Evolutionary conservation across 2,113 vertebrate species (phyloP).

Genomic region (Lathamus discolor): DNA sequence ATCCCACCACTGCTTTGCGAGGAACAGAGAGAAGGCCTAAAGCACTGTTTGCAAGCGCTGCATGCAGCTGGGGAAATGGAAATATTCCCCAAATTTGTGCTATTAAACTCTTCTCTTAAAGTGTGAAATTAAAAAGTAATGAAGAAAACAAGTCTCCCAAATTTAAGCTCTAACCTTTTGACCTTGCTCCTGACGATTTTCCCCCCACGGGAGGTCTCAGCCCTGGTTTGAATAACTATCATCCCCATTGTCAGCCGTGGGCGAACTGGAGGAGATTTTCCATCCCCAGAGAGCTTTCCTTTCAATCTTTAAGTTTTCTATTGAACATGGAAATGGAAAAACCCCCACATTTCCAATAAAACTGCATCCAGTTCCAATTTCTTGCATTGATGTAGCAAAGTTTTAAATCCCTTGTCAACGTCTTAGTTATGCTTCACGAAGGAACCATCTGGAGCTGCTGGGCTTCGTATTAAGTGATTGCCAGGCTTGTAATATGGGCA

Average conservation of each 20-base stretch:
- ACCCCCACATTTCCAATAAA: conserved; percentile 2
- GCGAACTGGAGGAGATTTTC: conserved; percentile 31
- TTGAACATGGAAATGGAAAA: not conserved
- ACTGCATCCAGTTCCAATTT: conserved; percentile 43
- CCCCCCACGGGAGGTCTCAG: not conserved
- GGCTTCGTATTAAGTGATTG: not conserved
- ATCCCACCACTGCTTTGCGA: not conserved
- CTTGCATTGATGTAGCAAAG: conserved; percentile 2
- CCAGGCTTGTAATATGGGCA: not conserved
- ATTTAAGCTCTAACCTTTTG: conserved; percentile 25
- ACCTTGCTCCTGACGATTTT: not conserved
- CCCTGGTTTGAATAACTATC: not conserved
- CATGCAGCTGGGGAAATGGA: not conserved
- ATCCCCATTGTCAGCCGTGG: not conserved
- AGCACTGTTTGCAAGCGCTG: fast-evolving
- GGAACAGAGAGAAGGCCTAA: not conserved
- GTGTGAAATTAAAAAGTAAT: conserved; percentile 25
- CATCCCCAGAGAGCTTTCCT: not conserved
- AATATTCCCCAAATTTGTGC: not conserved
- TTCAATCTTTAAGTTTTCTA: conserved; percentile 39
- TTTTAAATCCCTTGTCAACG: conserved; percentile 54
- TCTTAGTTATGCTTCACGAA: conserved; percentile 49
- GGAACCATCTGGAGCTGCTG: conserved; percentile 37
- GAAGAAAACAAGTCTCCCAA: conserved; percentile 10
- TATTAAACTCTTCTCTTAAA: not conserved